Evolutionary conservation across 1,140 invertebrate genomes (phyloP).

Genomic region (Trichoplusia ni): DNA sequence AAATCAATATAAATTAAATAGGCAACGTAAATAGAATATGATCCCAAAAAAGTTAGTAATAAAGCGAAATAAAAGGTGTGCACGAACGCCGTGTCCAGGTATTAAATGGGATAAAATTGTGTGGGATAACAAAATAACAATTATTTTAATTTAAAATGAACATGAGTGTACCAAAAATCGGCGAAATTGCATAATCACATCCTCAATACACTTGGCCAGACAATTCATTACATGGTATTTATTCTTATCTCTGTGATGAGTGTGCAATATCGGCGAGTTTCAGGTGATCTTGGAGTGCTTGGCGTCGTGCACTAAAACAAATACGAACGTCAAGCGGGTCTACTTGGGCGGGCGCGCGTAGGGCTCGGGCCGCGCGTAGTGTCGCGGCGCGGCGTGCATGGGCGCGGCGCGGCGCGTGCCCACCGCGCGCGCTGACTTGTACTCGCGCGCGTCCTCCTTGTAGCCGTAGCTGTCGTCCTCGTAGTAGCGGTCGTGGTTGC

Average conservation of each 20-base stretch:
- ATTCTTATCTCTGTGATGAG: not conserved
- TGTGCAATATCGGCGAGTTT: not conserved
- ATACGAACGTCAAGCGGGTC: constrained; percentile 39
- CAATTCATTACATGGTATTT: not conserved
- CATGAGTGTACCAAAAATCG: not conserved
- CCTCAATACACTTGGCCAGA: not conserved
- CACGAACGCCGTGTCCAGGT: constrained; percentile 21
- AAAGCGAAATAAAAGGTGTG: constrained; percentile 37
- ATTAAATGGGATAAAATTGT: not conserved
- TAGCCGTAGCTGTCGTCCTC: constrained; percentile 62
- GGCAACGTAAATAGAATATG: constrained; percentile 3
- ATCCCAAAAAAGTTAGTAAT: constrained; percentile 15
- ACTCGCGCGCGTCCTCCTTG: constrained; percentile 64
- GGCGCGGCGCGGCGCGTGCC: constrained; percentile 58
- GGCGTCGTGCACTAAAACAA: constrained; percentile 9
- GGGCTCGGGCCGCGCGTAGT: constrained; percentile 32
- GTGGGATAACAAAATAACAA: not conserved
- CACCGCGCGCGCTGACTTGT: constrained; percentile 64
- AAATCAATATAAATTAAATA: not conserved
- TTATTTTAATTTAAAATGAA: not conserved
- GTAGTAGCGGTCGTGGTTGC: constrained; percentile 62
- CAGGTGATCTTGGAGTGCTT: not conserved
- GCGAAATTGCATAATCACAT: not conserved
- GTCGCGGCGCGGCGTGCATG: constrained; percentile 32
- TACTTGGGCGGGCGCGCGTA: constrained; percentile 67